These are phyloP conservation scores for Pogoniulus pusillus DNA, from an alignment of 2,797 vertebrate species.

Conservation along the genomic window DNA sequence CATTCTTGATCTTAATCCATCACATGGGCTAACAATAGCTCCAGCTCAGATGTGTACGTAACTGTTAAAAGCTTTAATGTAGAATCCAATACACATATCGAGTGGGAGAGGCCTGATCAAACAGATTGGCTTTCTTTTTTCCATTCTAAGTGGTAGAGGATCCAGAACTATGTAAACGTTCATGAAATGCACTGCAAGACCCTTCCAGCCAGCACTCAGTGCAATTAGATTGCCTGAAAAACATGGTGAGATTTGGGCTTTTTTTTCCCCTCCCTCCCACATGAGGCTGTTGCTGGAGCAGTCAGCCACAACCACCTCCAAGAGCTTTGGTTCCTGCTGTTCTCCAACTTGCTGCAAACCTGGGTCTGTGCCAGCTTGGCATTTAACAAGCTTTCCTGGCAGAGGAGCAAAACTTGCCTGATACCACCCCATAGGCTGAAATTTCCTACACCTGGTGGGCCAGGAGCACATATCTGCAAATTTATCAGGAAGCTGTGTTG, in stretches of 20 bases:
- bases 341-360: not conserved
- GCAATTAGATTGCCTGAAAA: not conserved
- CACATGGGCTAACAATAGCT: conserved; percentile 84
- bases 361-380: fast-evolving
- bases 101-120: conserved; percentile 80
- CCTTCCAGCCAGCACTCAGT: not conserved
- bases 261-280: fast-evolving
- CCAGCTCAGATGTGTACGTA: conserved; percentile 77
- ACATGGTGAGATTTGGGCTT: not conserved
- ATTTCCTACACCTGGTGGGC: not conserved
- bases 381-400: not conserved
- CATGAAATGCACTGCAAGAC: not conserved
- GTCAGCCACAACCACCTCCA: not conserved
- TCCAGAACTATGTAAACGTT: conserved; percentile 76
- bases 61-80: conserved; percentile 85
- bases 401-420: not conserved
- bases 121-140: conserved; percentile 80
- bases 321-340: not conserved
- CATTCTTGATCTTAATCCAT: conserved; percentile 87
- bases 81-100: conserved; percentile 76
- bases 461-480: not conserved
- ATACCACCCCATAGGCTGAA: not conserved
- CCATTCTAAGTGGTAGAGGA: conserved; percentile 73
- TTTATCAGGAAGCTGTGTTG: not conserved
- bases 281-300: not conserved